phyloP scores from a whole-genome alignment of 2,888 invertebrate genomes.

The Apantesis nais region DNA sequence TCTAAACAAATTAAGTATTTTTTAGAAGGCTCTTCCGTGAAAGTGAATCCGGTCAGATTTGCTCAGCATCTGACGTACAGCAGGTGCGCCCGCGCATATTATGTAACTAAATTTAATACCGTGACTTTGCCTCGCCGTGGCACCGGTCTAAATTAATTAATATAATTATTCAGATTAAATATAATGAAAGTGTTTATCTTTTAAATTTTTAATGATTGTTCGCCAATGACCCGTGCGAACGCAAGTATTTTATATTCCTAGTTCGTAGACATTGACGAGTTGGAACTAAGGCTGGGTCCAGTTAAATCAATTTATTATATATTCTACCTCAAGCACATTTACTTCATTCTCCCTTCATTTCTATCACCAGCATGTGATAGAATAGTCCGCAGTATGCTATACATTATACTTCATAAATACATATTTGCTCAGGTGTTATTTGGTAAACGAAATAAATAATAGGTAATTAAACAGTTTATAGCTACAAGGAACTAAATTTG shows the following conservation, averaged over 20 bases:
- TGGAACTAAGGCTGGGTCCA: not conserved
- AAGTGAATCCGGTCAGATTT: constrained; percentile 4
- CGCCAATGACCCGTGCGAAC: not conserved
- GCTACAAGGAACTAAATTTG: not conserved
- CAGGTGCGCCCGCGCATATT: not conserved
- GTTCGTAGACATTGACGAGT: not conserved
- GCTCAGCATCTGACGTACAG: not conserved
- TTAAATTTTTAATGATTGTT: not conserved
- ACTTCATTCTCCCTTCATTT: too few relatives aligned
- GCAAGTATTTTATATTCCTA: not conserved
- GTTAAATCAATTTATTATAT: too few relatives aligned
- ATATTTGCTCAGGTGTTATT: too few relatives aligned
- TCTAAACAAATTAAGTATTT: not conserved
- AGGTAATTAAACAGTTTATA: not conserved
- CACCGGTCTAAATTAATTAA: not conserved
- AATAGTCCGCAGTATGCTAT: too few relatives aligned
- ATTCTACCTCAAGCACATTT: too few relatives aligned
- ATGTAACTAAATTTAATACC: not conserved
- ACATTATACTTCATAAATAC: too few relatives aligned
- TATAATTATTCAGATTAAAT: constrained; percentile 4
- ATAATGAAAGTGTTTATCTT: constrained; percentile 6
- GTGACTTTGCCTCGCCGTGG: not conserved
- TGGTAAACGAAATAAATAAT: not conserved
- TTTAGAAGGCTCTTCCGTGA: constrained; percentile 7
- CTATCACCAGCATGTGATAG: too few relatives aligned